Base-by-base conservation (phyloP, 2,888 invertebrate species). In the Suillia variegata region DNA sequence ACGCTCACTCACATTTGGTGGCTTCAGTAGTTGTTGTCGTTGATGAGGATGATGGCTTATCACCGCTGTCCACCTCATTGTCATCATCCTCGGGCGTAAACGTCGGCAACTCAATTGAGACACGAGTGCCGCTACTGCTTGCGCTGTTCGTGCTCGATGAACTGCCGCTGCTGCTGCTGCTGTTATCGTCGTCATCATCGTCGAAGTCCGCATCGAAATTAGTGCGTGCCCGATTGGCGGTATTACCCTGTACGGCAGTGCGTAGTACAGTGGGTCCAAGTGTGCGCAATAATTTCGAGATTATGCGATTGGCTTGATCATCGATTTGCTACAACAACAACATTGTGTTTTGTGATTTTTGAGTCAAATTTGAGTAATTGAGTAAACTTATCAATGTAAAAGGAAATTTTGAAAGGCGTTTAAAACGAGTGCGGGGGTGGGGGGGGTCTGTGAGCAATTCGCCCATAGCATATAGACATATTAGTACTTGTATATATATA, bases 191-290 rank as follows among this genome's bases (percentile, higher is more conserved):
- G 56, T 85, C 84, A 62, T 84, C 85, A 58, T 78, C 80, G 66
- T 80, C 81, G 56, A 84, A 85, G 65, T 85, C 85, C 50, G 85
- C 85, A 70, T 85, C 85, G 56, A 83, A 84, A 62, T 80, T 81
- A 33, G 75, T 82, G 59, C 82, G 77, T 53, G 81, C 79, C 38
- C 79, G 70, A 58, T 77, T 80, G 13, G 75, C 80, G 12, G 61
- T 59, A 59, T 80, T 81, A 22, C 82, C 82, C 65, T 80, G 80
- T 18, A 81, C 77, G 18, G 82, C 82, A n/a, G 77, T 80, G 54
- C 81, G 80, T 68, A 93, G 83, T 62, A 88, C 64, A 15, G 80
- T 85, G 42, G 93, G 89, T 51, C 93, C 93, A 76, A 93, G 86
- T 64, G 89, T 85, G 75, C 90, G 87, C 82, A 93, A 87, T 75